Evolutionary conservation across 2,797 vertebrate species (phyloP), one percentile per base, ranked within the genome.

Genomic region (Thunnus albacares): DNA sequence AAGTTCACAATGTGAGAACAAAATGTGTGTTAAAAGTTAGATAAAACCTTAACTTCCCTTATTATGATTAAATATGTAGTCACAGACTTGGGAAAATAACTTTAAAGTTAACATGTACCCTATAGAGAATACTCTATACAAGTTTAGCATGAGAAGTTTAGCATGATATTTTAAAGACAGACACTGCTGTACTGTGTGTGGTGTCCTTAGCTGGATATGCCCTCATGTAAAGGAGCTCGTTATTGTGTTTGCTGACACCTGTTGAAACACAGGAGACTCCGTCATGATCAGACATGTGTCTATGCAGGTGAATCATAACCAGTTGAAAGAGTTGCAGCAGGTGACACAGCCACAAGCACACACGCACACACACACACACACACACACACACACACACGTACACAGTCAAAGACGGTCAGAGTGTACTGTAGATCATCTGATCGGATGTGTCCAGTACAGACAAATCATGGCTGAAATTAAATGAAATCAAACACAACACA

Each of bases 211-310:
- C 56, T 79, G 74, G 81, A 73, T 71, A 20, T 56, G 24, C 70
- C 80, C 63, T 64, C 22, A 33, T 79, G 49, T 72, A 2, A 80
- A 78, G 26, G 55, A 85, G 76, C 65, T 84, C 57, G 55, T 71
- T 84, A 60, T 82, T 87, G 79, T 77, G 22, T 30, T 38, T 65
- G 55, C 82, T 75, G 88, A 89, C 93, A 95, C 93, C 94, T 94
- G 94, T 91, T 93, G 89, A 82, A 90, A 87, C 80, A 80, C 65
- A 43, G 30, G 38, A 81, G 76, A 80, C 63, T 75, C 43, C 2
- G 60, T 93, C 92, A 89, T 91, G 92, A 93, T 73, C 87, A 91
- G 92, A 90, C 93, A 90, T 68, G 92, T 56, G 61, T 74, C 73
- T 62, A 38, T 75, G 74, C 92, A 94, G 93, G 93, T 94, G 94